Base-by-base conservation (phyloP, 1,140 invertebrate genomes). In the Agrypnia vestita region DNA sequence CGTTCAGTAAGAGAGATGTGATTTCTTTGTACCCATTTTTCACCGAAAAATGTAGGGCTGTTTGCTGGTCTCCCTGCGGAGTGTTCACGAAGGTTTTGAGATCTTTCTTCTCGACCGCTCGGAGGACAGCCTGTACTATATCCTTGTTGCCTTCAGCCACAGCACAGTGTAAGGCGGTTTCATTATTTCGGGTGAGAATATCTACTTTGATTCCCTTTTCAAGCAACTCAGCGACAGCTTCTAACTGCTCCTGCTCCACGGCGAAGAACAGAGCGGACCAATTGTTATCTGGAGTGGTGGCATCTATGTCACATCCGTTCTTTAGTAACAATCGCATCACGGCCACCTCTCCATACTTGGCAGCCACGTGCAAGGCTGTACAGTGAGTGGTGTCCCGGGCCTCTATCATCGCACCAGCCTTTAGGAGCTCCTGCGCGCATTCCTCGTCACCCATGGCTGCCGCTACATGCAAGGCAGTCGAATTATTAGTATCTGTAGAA, bases 151-250 rank as follows among this genome's bases (percentile, higher is more conserved):
- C 55, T 59, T 17, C 21, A 59, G 55, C 55, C 4, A 59, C 55
- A 3, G 55, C 55, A 9, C 55, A 59, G 15, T 59, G 55, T 17
- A 59, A 59, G 21, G 15, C 21, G 3, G 55, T 59, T 59, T 59
- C 55, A 21, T 59, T 59, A 21, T 59, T 59, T 19, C 8, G 17
- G 55, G 15, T 59, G 7, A 59, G 15, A 7, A 59, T 56, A 21
- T 59, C 55, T 10, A 59, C 13, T 59, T 59, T 59, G 55, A 15
- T 21, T 21, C 21, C 55, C 15, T 59, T 59, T 59, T 59, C 55
- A 17, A 59, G n/a, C 15, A 59, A 21, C 21, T 19, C 17, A 19
- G 17, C 21, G 17, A 59, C 55, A 7, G 17, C 55, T 19, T 59
- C 55, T 19, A 59, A 17, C 17, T 59, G 1, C 3, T 21, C 55